Base-by-base conservation (phyloP, 2,888 invertebrate genomes). In the Sphaeridia pumilis region DNA sequence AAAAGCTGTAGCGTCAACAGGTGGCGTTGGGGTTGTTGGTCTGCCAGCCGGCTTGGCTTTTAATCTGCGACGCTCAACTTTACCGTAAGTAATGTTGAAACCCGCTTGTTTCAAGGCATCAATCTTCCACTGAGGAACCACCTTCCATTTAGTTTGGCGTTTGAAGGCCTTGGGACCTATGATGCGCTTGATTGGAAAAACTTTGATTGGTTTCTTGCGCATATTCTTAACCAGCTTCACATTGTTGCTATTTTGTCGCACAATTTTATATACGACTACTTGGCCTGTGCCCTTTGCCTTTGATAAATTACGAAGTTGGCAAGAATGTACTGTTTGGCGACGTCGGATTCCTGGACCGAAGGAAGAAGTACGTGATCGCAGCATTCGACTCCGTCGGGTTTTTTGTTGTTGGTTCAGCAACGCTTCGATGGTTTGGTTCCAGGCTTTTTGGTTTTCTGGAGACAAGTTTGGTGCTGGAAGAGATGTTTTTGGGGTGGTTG, bases 121-220 rank as follows among this genome's bases (percentile, higher is more conserved):
- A 20, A 46, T 38, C 24, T 52, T 36, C 52, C 52, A 52, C 12
- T 26, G 26, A 1, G 52, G 52, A 10, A 52, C 41, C 5, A 41
- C 52, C 26, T 24, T 41, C 49, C 49, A 49, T 3, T 41, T 4
- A 17, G 38, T 38, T 38, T 38, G 25, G 10, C 7, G 21, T 22
- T 21, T 12, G 24, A 24, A 4, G 7, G 43, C 43, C 24, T 43
- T 43, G 4, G 24, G 14, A 7, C 7, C 35, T 25, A 7, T 25
- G n/a, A 31, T 22, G 2, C n/a, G 5, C 3, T 24, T 50, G 4
- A 44, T 20, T 43, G 20, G 17, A 21, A 43, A 50, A 1, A 26
- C 31, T 26, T 34, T 7, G 21, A 20, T 31, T 7, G n/a, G 31
- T 34, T 42, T 25, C 38, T 46, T 52, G 14, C 41, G n/a, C 24